Base-by-base conservation (phyloP, 2,113 vertebrate species). In the Oreochromis tanganicae region DNA sequence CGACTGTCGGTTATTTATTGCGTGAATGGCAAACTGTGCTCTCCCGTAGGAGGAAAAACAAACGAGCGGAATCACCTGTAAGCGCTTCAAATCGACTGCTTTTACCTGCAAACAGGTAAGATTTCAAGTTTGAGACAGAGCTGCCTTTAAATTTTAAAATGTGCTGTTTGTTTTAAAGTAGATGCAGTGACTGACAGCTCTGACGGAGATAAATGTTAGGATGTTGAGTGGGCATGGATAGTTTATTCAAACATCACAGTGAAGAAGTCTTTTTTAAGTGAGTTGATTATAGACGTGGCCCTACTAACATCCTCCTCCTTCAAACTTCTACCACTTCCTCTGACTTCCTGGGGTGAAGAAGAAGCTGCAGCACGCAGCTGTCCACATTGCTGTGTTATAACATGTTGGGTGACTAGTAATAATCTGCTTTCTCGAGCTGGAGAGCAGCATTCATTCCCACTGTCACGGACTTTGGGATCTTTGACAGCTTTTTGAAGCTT, bases 51-150 rank as follows among this genome's bases (percentile, higher is more conserved):
- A 93, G 93, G 11, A 1, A 91, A 71, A 56, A 57, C 43, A 8
- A 43, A 89, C 86, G 5, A 59, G n/a, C 46, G 5, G 19, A 21
- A 57, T 85, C 88, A 83, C 57, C 87, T 88, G 61, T 57, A 61
- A 32, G 16, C 14, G 21, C 8, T 34, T 32, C 12, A 21, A 54
- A 75, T 32, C 14, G 8, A 7, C 43, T 55, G 7, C 2, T 73
- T 86, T 75, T 14, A 46, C 54, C 83, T 79, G 41, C 85, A 80
- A 71, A 83, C 83, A 90, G 94, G 94, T 95, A 85, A 90, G 92
- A n/a, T 52, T 48, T 50, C 16, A 32, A 78, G 16, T 32, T 78
- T n/a, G 73, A 50, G 14, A 48, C 24, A 4, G 14, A 75, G 43
- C 9, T 32, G 43, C 10, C 14, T 75, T 46, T 73, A 73, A 16